Base-by-base conservation (phyloP, 2,888 invertebrate genomes). In the Latrodectus hesperus region DNA sequence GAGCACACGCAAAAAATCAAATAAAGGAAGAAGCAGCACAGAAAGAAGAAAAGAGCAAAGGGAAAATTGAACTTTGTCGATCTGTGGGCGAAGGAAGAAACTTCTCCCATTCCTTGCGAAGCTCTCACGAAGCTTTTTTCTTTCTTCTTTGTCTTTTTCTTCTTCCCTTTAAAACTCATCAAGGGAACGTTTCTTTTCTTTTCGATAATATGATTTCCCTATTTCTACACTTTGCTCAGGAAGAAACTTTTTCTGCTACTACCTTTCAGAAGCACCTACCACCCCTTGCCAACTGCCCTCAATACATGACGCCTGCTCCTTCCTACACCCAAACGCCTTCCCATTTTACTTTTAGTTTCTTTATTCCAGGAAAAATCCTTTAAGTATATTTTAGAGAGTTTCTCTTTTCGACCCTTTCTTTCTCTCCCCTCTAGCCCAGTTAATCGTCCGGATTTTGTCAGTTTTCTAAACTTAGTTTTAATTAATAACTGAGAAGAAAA, bases 141-240 rank as follows among this genome's bases (percentile, higher is more conserved):
- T 70, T 70, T 14, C 55, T 70, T 70, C 26, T 38, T 67, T 53
- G 22, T 74, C 65, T 67, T 75, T 68, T 68, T 60, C 67, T 74
- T 22, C 73, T 73, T 70, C 70, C 85, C 52, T 85, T 85, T 85
- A 80, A 80, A 85, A 80, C 85, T 85, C 85, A 85, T 85, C 85
- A 85, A 85, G 79, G 70, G 70, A 79, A 74, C 70, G 74, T 80
- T 80, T 80, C 79, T 74, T 74, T 80, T 84, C 68, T 80, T 79
- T 85, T 79, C 75, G 79, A 80, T 79, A 85, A 85, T 80, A 85
- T 85, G 79, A 85, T 85, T 85, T 85, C 79, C 70, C 85, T 85
- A 78, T 74, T 79, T 85, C 79, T 78, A 74, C 85, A 70, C 85
- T 85, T 85, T 70, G 64, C 85, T 51, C 70, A 68, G 74, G 75